These are phyloP conservation scores for Campopleginae sp. DNA, from an alignment of 2,888 invertebrate species.

Conservation along the genomic window DNA sequence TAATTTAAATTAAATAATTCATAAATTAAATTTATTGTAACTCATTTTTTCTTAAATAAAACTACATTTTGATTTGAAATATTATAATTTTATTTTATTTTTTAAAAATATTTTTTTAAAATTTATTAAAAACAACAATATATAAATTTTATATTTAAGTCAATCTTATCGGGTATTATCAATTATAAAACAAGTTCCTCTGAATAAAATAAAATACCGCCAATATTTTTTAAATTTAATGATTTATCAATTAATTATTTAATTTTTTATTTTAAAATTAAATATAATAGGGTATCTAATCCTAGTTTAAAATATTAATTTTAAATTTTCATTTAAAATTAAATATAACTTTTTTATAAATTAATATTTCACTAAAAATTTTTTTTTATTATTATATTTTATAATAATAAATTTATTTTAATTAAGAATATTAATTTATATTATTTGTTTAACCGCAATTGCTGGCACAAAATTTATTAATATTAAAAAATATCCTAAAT, in stretches of 20 bases:
- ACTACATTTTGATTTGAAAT: slow-evolving; percentile 90
- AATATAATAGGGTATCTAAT: slow-evolving; percentile 90
- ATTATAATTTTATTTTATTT: slow-evolving; percentile 82
- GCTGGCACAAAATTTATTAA: slow-evolving; percentile 89
- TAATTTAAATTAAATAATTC: slow-evolving; percentile 85
- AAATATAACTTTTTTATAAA: slow-evolving; percentile 69
- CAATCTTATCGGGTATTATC: slow-evolving; percentile 88
- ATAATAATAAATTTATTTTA: slow-evolving; percentile 84
- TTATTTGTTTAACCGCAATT: slow-evolving; percentile 79
- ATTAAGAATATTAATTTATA: slow-evolving; percentile 86
- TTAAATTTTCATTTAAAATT: slow-evolving; percentile 49
- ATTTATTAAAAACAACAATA: slow-evolving; percentile 84
- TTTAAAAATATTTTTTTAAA: slow-evolving; percentile 84
- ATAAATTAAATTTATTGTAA: slow-evolving; percentile 87
- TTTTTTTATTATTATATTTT: background rate
- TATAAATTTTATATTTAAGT: slow-evolving; percentile 85
- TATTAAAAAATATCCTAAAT: slow-evolving; percentile 87
- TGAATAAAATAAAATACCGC: slow-evolving; percentile 89
- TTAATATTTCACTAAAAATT: slow-evolving; percentile 48
- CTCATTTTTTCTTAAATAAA: slow-evolving; percentile 88
- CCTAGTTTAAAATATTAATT: slow-evolving; percentile 85
- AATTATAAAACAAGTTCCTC: slow-evolving; percentile 89
- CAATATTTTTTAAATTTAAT: slow-evolving; percentile 88
- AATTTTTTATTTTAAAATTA: slow-evolving; percentile 82
- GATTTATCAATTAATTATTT: slow-evolving; percentile 85